Conservation (phyloP, 1,140 invertebrate genomes). For the Eurosta solidaginis region DNA sequence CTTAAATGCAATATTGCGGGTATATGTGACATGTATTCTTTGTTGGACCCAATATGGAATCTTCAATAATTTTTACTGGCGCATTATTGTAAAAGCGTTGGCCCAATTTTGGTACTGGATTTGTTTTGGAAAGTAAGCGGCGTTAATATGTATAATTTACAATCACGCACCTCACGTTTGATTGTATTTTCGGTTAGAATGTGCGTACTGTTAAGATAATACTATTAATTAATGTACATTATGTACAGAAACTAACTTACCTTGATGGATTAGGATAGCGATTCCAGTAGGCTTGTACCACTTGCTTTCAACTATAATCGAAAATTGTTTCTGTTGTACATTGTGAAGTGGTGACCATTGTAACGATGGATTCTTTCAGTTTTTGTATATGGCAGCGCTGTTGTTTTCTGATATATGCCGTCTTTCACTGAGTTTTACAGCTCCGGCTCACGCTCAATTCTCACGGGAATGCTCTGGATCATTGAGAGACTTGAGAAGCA, state of each 20-base stretch:
- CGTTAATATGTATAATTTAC: slow-evolving; percentile 83
- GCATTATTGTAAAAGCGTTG: slow-evolving; percentile 80
- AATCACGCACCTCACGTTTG: slow-evolving; percentile 73
- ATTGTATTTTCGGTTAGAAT: slow-evolving; percentile 92
- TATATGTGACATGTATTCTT: slow-evolving; percentile 82
- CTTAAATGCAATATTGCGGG: slow-evolving; percentile 73
- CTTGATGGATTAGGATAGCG: slow-evolving; percentile 92
- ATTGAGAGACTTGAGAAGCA: too few species aligned
- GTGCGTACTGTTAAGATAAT: slow-evolving; percentile 71
- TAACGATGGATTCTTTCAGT: too few species aligned
- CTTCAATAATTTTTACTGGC: slow-evolving; percentile 86
- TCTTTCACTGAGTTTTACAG: too few species aligned
- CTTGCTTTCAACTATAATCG: too few species aligned
- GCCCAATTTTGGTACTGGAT: slow-evolving; percentile 89
- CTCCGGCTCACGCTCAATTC: too few species aligned
- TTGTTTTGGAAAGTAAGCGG: slow-evolving; percentile 88
- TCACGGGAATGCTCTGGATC: too few species aligned
- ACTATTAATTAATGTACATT: neutral
- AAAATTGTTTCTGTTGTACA: too few species aligned
- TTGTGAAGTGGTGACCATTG: too few species aligned
- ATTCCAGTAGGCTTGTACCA: slow-evolving; percentile 89
- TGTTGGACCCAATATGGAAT: slow-evolving; percentile 85
- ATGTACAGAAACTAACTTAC: slow-evolving; percentile 59
- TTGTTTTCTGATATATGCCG: too few species aligned
- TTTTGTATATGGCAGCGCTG: too few species aligned